Evolutionary conservation across 2,888 invertebrate species (phyloP).

Genomic region (Caenorhabditis sp.): DNA sequence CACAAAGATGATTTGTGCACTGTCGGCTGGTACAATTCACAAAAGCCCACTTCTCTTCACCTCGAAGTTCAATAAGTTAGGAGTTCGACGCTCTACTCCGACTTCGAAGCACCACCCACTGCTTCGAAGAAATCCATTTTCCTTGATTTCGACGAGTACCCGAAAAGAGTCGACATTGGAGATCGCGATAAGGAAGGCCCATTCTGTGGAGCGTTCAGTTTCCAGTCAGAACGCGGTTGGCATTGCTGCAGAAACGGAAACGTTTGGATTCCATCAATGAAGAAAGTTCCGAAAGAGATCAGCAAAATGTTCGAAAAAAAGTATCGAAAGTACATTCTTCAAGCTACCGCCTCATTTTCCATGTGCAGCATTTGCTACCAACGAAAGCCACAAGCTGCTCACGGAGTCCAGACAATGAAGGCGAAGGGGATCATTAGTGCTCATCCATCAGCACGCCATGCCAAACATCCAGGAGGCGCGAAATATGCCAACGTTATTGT

Average conservation of each 20-base stretch:
- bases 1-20: too few species aligned
- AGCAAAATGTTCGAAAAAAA: not conserved
- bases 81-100: too few species aligned
- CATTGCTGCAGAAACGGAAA: not conserved
- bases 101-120: too few species aligned
- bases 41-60: too few species aligned
- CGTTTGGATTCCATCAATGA: not conserved
- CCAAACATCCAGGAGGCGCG: not conserved
- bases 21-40: too few species aligned
- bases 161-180: not conserved
- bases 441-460: slow-evolving; percentile 1
- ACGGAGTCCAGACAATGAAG: slow-evolving; percentile 18
- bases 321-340: not conserved
- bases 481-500: slow-evolving; percentile 16
- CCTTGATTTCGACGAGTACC: not conserved
- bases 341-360: not conserved
- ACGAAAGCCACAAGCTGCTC: not conserved
- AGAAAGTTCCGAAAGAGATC: not conserved
- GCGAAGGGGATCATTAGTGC: not conserved
- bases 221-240: not conserved
- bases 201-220: not conserved
- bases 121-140: too few species aligned
- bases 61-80: too few species aligned
- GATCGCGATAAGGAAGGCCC: not conserved
- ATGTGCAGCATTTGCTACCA: not conserved